phyloP scores from a whole-genome alignment of 2,888 invertebrate genomes.

The Drosophila borealis region DNA sequence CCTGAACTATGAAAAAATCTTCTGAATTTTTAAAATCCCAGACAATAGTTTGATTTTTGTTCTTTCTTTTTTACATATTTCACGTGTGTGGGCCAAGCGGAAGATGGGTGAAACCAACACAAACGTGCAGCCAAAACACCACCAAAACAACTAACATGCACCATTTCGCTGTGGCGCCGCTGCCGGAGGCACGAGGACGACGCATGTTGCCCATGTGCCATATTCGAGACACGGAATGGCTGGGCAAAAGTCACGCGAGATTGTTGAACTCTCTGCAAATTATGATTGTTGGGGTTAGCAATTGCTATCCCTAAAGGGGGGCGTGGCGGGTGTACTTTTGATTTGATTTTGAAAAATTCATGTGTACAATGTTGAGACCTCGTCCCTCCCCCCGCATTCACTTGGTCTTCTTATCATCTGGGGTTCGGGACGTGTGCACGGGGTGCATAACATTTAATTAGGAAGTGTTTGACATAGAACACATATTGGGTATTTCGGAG shows the following conservation, averaged over 20 bases:
- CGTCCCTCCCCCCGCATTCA: conserved; percentile 4
- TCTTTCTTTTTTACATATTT: conserved; percentile 6
- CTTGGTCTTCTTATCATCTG: conserved; percentile 1
- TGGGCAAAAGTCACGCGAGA: conserved; percentile 70
- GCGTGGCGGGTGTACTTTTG: conserved; percentile 48
- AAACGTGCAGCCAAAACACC: neutral
- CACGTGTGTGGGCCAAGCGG: conserved; percentile 37
- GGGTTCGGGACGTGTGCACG: conserved; percentile 6
- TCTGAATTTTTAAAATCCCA: conserved; percentile 52
- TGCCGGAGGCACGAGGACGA: conserved; percentile 33
- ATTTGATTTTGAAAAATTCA: conserved; percentile 75
- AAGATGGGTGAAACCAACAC: neutral
- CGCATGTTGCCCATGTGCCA: conserved; percentile 52
- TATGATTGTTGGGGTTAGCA: conserved; percentile 55
- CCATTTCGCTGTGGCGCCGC: conserved; percentile 17
- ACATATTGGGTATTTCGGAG: neutral
- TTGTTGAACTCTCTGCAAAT: conserved; percentile 71
- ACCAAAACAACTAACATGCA: neutral
- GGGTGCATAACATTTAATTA: conserved; percentile 26
- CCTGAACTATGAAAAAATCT: conserved; percentile 38
- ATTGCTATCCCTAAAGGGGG: conserved; percentile 17
- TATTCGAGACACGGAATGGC: conserved; percentile 69
- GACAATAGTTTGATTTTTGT: conserved; percentile 44
- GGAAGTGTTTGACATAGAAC: conserved; percentile 1
- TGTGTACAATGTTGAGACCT: conserved; percentile 50